phyloP scores from a whole-genome alignment of 1,140 invertebrate genomes.

The Campoletis sonorensis region DNA sequence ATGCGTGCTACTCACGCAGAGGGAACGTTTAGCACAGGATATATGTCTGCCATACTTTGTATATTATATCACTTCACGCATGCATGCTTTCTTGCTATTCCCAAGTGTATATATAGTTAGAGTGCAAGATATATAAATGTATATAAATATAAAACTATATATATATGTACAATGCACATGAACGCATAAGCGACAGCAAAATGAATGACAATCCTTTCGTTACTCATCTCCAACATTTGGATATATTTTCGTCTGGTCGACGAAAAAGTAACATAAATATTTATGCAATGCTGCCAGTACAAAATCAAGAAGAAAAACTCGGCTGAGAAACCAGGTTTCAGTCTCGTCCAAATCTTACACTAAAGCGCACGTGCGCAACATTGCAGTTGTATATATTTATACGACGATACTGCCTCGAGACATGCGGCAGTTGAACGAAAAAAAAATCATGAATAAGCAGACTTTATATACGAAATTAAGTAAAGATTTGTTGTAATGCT shows the following conservation, averaged over 20 bases:
- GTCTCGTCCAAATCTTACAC: neutral
- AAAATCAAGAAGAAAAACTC: neutral
- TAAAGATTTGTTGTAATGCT: no score
- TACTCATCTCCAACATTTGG: neutral
- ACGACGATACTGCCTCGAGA: neutral
- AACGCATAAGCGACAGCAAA: neutral
- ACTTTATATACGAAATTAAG: no score
- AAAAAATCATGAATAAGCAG: neutral
- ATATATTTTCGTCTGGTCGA: neutral
- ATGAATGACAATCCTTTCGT: neutral
- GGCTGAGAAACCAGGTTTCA: neutral
- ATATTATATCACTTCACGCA: conserved; percentile 6
- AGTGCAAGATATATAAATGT: no score
- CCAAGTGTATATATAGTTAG: neutral
- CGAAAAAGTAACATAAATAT: conserved; percentile 1
- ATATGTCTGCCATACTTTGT: neutral
- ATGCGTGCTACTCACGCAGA: conserved; percentile 6
- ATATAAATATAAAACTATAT: no score
- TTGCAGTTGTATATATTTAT: conserved; percentile 3
- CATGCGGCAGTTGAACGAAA: neutral
- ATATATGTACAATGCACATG: neutral
- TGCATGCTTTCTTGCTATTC: neutral
- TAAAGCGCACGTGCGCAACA: neutral
- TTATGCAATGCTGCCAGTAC: neutral
- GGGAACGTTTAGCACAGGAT: conserved; percentile 13